These are phyloP conservation scores for Sebastolobus altivelis DNA, from an alignment of 2,797 vertebrate genomes.

Conservation along the genomic window DNA sequence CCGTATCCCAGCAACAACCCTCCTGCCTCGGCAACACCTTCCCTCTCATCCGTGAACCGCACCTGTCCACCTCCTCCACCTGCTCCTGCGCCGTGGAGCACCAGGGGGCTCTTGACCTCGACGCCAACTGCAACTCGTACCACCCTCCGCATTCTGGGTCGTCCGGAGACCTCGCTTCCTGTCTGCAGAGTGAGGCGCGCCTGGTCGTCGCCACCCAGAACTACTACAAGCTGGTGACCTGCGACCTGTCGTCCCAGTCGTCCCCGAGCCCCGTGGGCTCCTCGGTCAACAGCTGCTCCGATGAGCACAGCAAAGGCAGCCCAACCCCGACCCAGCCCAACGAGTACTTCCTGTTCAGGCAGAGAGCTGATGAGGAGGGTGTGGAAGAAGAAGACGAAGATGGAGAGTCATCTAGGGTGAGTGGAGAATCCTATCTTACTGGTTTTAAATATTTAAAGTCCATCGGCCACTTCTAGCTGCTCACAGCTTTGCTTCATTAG, in stretches of 20 bases:
- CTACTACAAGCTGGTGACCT: slow-evolving; percentile 98
- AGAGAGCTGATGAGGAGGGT: slow-evolving; percentile 70
- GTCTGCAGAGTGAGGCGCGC: slow-evolving; percentile 94
- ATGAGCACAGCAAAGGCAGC: slow-evolving; percentile 92
- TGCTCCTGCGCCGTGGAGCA: slow-evolving; percentile 85
- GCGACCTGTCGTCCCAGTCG: slow-evolving; percentile 96
- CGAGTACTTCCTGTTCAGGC: slow-evolving; percentile 95
- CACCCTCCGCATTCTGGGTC: slow-evolving; percentile 83
- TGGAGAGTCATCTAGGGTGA: slow-evolving; percentile 66
- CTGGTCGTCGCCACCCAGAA: slow-evolving; percentile 97
- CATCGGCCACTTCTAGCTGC: background rate
- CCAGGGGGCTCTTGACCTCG: slow-evolving; percentile 84
- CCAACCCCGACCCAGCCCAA: slow-evolving; percentile 90
- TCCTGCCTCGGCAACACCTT: slow-evolving; percentile 45
- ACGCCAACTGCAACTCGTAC: slow-evolving; percentile 97
- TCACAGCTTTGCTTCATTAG: background rate
- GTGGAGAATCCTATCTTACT: background rate
- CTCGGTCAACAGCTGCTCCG: slow-evolving; percentile 94
- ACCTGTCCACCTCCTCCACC: slow-evolving; percentile 80
- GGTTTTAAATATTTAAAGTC: background rate
- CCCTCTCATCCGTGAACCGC: slow-evolving; percentile 80
- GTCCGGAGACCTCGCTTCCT: slow-evolving; percentile 87
- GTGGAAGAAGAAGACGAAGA: slow-evolving; percentile 80
- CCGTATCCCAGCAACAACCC: slow-evolving; percentile 64
- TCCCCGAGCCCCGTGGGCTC: slow-evolving; percentile 94